These are phyloP conservation scores for Trichomycterus rosablanca DNA, from an alignment of 2,113 vertebrate species.

Conservation along the genomic window DNA sequence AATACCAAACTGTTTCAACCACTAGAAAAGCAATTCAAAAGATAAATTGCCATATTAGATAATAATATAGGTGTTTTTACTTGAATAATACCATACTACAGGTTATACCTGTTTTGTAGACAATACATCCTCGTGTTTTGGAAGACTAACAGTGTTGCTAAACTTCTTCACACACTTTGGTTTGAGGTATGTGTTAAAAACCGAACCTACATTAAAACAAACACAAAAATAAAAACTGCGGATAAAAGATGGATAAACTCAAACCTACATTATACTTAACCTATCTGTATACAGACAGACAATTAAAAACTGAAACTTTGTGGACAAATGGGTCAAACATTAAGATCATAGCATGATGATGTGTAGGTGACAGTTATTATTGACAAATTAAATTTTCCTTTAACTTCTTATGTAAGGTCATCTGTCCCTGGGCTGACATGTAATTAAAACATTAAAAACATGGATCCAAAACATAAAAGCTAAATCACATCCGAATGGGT, in stretches of 20 bases:
- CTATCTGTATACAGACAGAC: too few species aligned
- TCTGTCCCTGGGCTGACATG: too few species aligned
- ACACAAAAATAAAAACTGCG: too few species aligned
- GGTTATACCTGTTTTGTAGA: slow-evolving; percentile 72
- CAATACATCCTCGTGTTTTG: slow-evolving; percentile 66
- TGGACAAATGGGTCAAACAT: too few species aligned
- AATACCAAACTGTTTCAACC: slow-evolving; percentile 70
- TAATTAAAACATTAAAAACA: too few species aligned
- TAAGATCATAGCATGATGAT: neutral
- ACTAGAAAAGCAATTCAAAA: slow-evolving; percentile 56
- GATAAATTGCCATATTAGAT: neutral
- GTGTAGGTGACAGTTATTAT: neutral
- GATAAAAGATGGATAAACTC: too few species aligned
- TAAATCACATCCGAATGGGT: too few species aligned
- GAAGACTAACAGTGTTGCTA: slow-evolving; percentile 52
- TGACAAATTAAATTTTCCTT: too few species aligned
- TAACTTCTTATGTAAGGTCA: too few species aligned
- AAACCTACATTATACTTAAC: too few species aligned
- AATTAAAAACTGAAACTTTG: too few species aligned
- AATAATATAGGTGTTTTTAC: neutral
- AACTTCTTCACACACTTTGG: slow-evolving; percentile 35
- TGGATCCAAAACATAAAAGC: too few species aligned
- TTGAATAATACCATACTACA: neutral
- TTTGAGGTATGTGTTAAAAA: slow-evolving; percentile 64
- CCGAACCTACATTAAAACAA: slow-evolving; percentile 52